Base-by-base conservation (phyloP, 1,140 invertebrate genomes). In the Bicyclus anynana region DNA sequence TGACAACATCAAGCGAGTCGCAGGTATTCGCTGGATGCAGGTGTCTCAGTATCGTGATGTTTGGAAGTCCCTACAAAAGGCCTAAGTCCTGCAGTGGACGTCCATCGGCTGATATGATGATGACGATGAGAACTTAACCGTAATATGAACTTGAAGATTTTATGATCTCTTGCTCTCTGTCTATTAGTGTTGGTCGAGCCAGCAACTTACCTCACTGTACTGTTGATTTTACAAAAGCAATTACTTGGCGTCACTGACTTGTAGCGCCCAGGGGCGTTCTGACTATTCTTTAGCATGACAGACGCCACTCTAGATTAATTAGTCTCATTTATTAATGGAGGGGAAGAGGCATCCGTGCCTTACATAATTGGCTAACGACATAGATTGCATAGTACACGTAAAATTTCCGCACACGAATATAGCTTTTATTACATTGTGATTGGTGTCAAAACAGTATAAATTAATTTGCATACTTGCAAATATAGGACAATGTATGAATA, bases 201-300 rank as follows among this genome's bases (percentile, higher is more conserved):
- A 52, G 52, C 20, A 52, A 40, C 56, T 52, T 59, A 59, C 56
- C 50, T 59, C 10, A 47, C 23, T 4, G 44, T 47, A 59, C 65
- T 83, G 72, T 83, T 81, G 74, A 81, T 77, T 76, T 77, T 75
- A 81, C 83, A 79, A 81, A 77, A 76, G 75, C 73, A 84, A 83
- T 84, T 80, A 79, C 71, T 75, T 72, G 62, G 60, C 64, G 67
- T 78, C 69, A 65, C 59, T 72, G 57, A 75, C 67, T 75, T 69
- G 74, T 67, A 70, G 65, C 54, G 63, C 69, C 62, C 62, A 42
- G 62, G 65, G 70, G 73, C 73, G 65, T 69, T 62, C 64, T 67
- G 64, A 71, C 77, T 81, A 81, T 86, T 83, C 80, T 83, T 85
- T 79, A 83, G 71, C 77, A 83, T 80, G 82, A 83, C 82, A 85